A percentile compares a stretch with the other conserved stretches of the same genome.
Conservation (phyloP, 2,113 vertebrate genomes). For the Vulpes vulpes region DNA sequence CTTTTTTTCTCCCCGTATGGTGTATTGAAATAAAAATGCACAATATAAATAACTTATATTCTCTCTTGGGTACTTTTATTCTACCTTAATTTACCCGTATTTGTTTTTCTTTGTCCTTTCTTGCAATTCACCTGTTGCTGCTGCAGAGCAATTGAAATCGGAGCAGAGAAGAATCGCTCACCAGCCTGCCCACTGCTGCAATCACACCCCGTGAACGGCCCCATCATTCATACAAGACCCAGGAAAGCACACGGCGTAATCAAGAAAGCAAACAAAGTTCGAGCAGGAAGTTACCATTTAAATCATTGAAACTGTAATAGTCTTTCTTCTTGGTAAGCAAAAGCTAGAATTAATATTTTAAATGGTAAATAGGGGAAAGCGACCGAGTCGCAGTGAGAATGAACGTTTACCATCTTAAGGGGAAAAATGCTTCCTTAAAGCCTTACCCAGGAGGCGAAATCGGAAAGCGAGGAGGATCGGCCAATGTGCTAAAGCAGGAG, state of each 20-base stretch:
- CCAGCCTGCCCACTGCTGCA: neutral
- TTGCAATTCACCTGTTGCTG: constrained; percentile 9
- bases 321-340: neutral
- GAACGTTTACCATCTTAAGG: neutral
- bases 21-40: neutral
- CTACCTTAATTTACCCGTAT: neutral
- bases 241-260: neutral
- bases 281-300: neutral
- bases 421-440: neutral
- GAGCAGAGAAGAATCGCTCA: neutral
- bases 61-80: neutral
- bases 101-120: constrained; percentile 4
- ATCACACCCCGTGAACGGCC: neutral
- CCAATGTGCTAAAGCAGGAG: rapidly evolving
- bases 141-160: neutral
- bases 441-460: neutral
- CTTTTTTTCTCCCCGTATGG: neutral
- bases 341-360: neutral
- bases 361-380: neutral
- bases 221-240: neutral
- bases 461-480: rapidly evolving
- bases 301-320: rapidly evolving
- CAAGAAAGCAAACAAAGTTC: rapidly evolving
- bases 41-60: neutral
- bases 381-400: neutral